A percentile compares a stretch with the other conserved stretches of the same genome.
Evolutionary conservation across 2,797 vertebrate genomes (phyloP).

Genomic region (Galagoides demidoff): DNA sequence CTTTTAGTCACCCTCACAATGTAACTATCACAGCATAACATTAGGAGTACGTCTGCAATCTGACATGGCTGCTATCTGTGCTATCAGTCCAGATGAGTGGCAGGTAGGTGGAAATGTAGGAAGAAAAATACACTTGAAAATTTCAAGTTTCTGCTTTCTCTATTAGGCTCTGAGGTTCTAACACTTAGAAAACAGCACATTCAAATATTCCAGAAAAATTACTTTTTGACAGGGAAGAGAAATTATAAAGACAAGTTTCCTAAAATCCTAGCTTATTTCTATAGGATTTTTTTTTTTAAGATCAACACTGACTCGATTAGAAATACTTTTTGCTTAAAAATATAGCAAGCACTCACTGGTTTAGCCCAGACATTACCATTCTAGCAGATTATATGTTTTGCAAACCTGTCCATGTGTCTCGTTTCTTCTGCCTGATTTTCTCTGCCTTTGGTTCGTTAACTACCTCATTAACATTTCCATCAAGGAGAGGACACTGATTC

Average conservation of each 20-base stretch:
- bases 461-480: constrained; percentile 68
- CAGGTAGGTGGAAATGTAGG: constrained; percentile 12
- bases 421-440: constrained; percentile 43
- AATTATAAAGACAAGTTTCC: not conserved
- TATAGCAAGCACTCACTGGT: not conserved
- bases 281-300: constrained; percentile 7
- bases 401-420: not conserved
- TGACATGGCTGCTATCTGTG: not conserved
- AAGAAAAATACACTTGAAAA: constrained; percentile 41
- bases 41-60: not conserved
- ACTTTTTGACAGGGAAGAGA: not conserved
- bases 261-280: not conserved
- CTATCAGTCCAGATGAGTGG: constrained; percentile 55
- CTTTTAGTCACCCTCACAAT: not conserved
- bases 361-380: not conserved
- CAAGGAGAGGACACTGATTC: constrained; percentile 54
- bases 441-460: constrained; percentile 60
- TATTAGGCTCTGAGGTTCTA: constrained; percentile 4
- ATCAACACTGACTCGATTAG: not conserved
- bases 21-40: not conserved
- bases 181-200: constrained; percentile 53
- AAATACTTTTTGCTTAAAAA: constrained; percentile 37
- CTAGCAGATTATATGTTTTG: constrained; percentile 1
- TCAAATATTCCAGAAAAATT: constrained; percentile 18
- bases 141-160: not conserved